Conservation (phyloP, 1,140 invertebrate genomes). For the Plectus sambesii region DNA sequence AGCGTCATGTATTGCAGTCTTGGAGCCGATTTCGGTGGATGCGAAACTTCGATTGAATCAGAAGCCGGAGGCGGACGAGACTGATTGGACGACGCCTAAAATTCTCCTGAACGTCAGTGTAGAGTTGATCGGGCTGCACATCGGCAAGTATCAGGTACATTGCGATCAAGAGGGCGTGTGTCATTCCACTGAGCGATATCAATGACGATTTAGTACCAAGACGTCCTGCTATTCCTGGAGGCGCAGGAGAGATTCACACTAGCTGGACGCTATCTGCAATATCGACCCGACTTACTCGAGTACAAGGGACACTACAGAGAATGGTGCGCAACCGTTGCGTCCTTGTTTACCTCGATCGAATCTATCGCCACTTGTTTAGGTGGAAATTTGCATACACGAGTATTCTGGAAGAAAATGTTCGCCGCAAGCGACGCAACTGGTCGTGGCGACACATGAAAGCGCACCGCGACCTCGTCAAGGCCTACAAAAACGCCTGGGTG, state of each 20-base stretch:
- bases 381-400: slow-evolving; percentile 82
- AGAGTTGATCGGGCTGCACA: slow-evolving; percentile 64
- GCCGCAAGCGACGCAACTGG: slow-evolving; percentile 65
- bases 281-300: slow-evolving; percentile 60
- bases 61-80: slow-evolving; percentile 71
- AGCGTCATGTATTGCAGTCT: slow-evolving; percentile 55
- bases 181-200: too few species aligned
- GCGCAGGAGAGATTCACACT: slow-evolving; percentile 70
- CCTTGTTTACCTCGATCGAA: background rate
- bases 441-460: slow-evolving; percentile 73
- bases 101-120: slow-evolving; percentile 71
- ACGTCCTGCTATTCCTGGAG: slow-evolving; percentile 69
- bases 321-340: slow-evolving; percentile 55
- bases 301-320: slow-evolving; percentile 66
- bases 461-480: slow-evolving; percentile 63
- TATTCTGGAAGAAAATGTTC: slow-evolving; percentile 68
- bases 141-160: too few species aligned
- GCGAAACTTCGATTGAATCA: slow-evolving; percentile 78
- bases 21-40: slow-evolving; percentile 79
- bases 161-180: too few species aligned
- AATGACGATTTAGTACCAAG: slow-evolving; percentile 73
- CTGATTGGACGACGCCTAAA: slow-evolving; percentile 74
- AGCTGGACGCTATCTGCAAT: slow-evolving; percentile 65
- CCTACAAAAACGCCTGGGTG: slow-evolving; percentile 64
- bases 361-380: slow-evolving; percentile 48